Base-by-base conservation (phyloP, 2,797 vertebrate genomes). In the Craterocephalus amniculus region DNA sequence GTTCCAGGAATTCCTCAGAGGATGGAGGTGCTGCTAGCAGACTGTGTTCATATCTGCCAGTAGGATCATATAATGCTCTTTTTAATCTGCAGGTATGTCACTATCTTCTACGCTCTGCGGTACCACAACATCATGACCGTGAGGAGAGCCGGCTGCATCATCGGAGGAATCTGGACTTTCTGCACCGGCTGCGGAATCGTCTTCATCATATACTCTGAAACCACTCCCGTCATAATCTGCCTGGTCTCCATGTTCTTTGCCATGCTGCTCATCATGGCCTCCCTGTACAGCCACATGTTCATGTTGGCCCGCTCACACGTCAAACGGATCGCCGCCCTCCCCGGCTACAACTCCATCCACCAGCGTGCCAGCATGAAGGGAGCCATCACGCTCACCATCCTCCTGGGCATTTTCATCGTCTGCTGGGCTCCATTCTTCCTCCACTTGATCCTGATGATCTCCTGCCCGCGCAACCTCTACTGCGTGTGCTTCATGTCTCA, bases 251-350 rank as follows among this genome's bases (percentile, higher is more conserved):
- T 97, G 95, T 98, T 99, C 91, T 95, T 99, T 59, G 94, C 95
- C 80, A 98, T 99, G 97, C 93, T 99, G 63, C 94, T 96, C 58
- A 94, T 99, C 89, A 99, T 99, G 97, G 97, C 96, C 16, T 97
- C 96, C 3, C 96, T 99, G 54, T 99, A 99, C 55, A 96, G 96
- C n/a, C 98, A 99, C 92, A 99, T 99, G 98, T 99, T 99, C 83
- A 94, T 99, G 93, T 89, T 97, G 91, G 97, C 98, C 6, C 95
- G 96, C 0, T 95, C 96, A 0, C 98, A 99, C 29, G 95, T 97
- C 18, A 97, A 96, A 87, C 96, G 96, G 81, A 99, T 99, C 18
- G 97, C 97, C 0, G 94, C 95, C 6, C 93, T 98, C 54, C 95
- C 96, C 0, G 95, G 97, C 45, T 94, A 94, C 5, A 96, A 95